Conservation (phyloP, 53 echinoderm and acorn worm genomes). For the Glandiceps talaboti region DNA sequence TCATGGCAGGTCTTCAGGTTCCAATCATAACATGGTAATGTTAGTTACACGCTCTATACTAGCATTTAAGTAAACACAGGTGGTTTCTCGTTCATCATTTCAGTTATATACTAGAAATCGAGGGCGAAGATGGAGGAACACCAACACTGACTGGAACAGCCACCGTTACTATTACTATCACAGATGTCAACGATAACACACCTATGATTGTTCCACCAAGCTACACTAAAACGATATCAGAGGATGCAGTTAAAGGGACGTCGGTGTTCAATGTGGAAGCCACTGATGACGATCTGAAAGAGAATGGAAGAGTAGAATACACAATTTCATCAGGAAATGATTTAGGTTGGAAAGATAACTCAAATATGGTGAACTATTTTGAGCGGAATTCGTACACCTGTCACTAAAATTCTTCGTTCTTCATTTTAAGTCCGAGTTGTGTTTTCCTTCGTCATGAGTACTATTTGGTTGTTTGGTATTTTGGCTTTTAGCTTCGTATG, state of each 20-base stretch:
- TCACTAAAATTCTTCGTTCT: too few relatives aligned
- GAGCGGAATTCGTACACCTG: background rate
- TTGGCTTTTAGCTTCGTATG: too few relatives aligned
- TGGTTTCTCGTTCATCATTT: too few relatives aligned
- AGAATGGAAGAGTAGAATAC: conserved; percentile 58
- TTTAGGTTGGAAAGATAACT: background rate
- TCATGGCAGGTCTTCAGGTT: too few relatives aligned
- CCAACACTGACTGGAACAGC: conserved; percentile 45
- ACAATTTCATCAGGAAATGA: conserved; percentile 43
- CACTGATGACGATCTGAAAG: conserved; percentile 41
- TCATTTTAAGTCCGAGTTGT: too few relatives aligned
- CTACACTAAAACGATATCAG: conserved; percentile 39
- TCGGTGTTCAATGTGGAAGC: conserved; percentile 50
- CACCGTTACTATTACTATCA: conserved; percentile 44
- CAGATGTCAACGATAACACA: conserved; percentile 68
- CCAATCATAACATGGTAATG: too few relatives aligned
- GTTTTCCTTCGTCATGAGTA: too few relatives aligned
- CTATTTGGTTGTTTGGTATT: too few relatives aligned
- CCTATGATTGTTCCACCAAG: conserved; percentile 31
- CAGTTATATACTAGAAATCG: conserved; percentile 38
- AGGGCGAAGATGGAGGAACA: conserved; percentile 60
- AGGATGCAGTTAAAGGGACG: conserved; percentile 62
- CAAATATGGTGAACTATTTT: background rate
- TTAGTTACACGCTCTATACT: too few relatives aligned
- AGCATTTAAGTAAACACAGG: too few relatives aligned